Base-by-base conservation (phyloP, 2,888 invertebrate species). In the Gastracanthus pulcherrimus region DNA sequence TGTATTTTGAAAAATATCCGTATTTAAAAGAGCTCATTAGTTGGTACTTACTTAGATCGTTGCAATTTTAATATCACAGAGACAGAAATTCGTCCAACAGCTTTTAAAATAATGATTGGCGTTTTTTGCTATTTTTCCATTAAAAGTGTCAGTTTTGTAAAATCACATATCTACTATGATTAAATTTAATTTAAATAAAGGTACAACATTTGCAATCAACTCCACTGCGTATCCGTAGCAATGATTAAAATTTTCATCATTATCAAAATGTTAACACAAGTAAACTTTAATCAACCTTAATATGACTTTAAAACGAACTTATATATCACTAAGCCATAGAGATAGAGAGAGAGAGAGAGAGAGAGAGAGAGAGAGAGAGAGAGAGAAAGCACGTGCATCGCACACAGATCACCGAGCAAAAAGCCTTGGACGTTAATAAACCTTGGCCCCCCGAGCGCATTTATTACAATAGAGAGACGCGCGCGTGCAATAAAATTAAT, bases 371-470 rank as follows among this genome's bases (percentile, higher is more conserved):
- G 13, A 5, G 55, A 23, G 16, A 2, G 9, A 7, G 29, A 45
- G 16, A 29, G 26, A 19, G 11, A 0, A 38, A 19, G 34, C 11
- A 38, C 34, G 38, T 58, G 34, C 16, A n/a, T n/a, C 2, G 38
- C 26, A n/a, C n/a, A 38, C 26, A 23, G 34, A 55, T 34, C 16
- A 16, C 5, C 5, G 38, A 0, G 3, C 6, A 55, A 38, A 62
- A 19, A 19, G 34, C 71, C 38, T 38, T 58, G 41, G 23, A 26
- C 41, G 71, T 23, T 58, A 55, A 58, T 72, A 72, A 72, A 72
- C 58, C 38, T 72, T 55, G 36, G 11, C 26, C 38, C n/a, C 58
- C 19, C 29, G 2, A 62, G 16, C n/a, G 36, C 6, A 23, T 55
- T 72, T 26, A 58, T 72, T 41, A 23, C 58, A 41, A 58, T 58